These are phyloP conservation scores for Conomelus anceps DNA, from an alignment of 2,888 invertebrate genomes.

Conservation along the genomic window DNA sequence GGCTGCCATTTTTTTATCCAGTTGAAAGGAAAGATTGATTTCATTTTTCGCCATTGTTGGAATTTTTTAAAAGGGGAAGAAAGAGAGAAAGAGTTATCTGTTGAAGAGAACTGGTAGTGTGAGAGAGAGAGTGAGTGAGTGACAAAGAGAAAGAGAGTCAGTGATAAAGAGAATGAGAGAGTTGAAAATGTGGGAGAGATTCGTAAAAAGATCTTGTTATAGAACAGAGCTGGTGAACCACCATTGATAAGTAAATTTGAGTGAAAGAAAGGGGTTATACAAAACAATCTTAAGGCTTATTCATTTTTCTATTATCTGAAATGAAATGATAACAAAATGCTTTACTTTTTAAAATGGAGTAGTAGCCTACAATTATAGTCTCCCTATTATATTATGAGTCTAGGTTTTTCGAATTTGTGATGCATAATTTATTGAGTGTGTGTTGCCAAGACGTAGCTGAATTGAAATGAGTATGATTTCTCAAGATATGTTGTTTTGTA, in stretches of 20 bases:
- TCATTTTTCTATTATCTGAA: too few relatives aligned
- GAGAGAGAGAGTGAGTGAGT: not conserved
- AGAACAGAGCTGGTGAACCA: not conserved
- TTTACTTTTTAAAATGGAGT: too few relatives aligned
- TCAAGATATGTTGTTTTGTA: too few relatives aligned
- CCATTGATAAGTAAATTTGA: too few relatives aligned
- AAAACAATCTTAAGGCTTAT: not conserved
- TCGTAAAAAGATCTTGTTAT: not conserved
- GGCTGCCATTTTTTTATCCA: not conserved
- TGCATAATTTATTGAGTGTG: too few relatives aligned
- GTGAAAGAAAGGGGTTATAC: not conserved
- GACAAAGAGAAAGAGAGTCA: not conserved
- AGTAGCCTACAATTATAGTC: too few relatives aligned
- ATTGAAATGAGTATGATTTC: too few relatives aligned
- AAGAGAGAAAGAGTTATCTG: not conserved
- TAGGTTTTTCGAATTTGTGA: too few relatives aligned
- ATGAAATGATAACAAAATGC: too few relatives aligned
- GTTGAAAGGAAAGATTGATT: not conserved
- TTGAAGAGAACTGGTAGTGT: not conserved
- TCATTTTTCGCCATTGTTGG: not conserved
- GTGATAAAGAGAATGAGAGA: not conserved
- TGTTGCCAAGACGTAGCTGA: too few relatives aligned
- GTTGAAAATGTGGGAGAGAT: not conserved
- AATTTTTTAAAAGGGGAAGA: not conserved
- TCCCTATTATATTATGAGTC: too few relatives aligned